These are phyloP conservation scores for Siphlonurus alternatus DNA, from an alignment of 2,888 invertebrate genomes.

Conservation along the genomic window DNA sequence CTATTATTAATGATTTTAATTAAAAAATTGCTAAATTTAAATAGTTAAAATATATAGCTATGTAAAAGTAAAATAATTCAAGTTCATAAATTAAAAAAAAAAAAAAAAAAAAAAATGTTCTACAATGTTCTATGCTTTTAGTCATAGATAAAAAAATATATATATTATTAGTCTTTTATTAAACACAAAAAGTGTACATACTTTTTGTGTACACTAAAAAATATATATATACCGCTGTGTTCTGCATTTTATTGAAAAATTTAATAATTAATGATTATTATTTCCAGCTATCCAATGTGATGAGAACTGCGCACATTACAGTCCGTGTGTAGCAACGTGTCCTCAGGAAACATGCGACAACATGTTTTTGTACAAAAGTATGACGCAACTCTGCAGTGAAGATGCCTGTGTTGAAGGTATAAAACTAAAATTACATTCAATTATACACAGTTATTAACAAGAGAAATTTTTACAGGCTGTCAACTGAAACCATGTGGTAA, in stretches of 20 bases:
- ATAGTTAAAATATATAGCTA: no score
- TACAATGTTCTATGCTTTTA: neutral
- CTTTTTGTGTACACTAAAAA: neutral
- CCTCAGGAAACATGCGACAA: constrained; percentile 76
- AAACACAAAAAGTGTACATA: constrained; percentile 6
- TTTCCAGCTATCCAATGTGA: constrained; percentile 76
- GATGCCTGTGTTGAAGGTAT: constrained; percentile 65
- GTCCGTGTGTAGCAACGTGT: constrained; percentile 65
- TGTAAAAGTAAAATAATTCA: no score
- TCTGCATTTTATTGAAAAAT: neutral
- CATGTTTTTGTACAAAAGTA: constrained; percentile 38
- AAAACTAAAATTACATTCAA: constrained; percentile 11
- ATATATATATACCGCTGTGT: constrained; percentile 1
- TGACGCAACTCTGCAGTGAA: constrained; percentile 46
- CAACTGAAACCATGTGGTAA: constrained; percentile 53
- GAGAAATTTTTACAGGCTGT: constrained; percentile 41
- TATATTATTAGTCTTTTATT: neutral
- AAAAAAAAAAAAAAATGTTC: neutral
- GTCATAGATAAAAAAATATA: neutral
- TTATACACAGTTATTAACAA: neutral
- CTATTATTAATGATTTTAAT: neutral
- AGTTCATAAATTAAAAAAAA: no score
- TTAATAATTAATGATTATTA: neutral
- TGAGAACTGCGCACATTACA: constrained; percentile 59
- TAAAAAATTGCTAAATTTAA: no score